A percentile compares a stretch with the other conserved stretches of the same genome.
Evolutionary conservation across 2,888 invertebrate species (phyloP).

Genomic region (Drosophila formosana): DNA sequence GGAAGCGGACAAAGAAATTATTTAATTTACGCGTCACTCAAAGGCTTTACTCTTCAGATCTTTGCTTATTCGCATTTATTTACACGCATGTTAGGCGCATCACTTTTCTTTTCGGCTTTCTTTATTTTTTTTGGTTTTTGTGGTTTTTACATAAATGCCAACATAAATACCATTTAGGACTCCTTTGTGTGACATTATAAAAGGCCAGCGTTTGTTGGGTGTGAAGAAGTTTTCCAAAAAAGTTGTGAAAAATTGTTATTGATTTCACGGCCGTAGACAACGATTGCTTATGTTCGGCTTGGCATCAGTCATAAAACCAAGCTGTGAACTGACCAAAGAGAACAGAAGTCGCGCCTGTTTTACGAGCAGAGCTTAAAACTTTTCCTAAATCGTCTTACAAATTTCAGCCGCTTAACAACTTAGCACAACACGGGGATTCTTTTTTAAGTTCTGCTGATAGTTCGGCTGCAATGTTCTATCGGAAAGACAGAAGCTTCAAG

Average conservation of each 20-base stretch:
- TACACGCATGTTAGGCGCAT: constrained; percentile 71
- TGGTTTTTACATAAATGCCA: constrained; percentile 72
- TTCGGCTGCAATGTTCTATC: neutral
- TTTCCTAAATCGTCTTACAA: constrained; percentile 31
- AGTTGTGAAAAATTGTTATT: constrained; percentile 76
- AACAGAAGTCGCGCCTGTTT: constrained; percentile 48
- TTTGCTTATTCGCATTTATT: constrained; percentile 74
- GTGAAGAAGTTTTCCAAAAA: constrained; percentile 50
- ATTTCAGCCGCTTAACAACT: constrained; percentile 45
- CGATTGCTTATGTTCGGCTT: constrained; percentile 32
- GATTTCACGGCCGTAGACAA: constrained; percentile 58
- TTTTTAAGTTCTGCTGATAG: neutral
- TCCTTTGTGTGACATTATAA: constrained; percentile 67
- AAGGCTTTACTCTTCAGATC: constrained; percentile 30
- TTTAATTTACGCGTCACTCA: constrained; percentile 72
- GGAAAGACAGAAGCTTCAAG: neutral
- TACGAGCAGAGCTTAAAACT: constrained; percentile 36
- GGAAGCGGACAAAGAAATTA: constrained; percentile 70
- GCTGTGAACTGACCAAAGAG: constrained; percentile 20
- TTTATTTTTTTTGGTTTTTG: constrained; percentile 59
- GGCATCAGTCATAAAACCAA: constrained; percentile 38
- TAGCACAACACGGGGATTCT: constrained; percentile 9
- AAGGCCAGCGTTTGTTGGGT: constrained; percentile 49
- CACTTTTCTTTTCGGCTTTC: constrained; percentile 40
- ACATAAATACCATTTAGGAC: constrained; percentile 74